Percentiles rank a stretch among this genome's conserved stretches.
Evolutionary conservation across 2,797 vertebrate genomes (phyloP).

Genomic region (Mus spretus): DNA sequence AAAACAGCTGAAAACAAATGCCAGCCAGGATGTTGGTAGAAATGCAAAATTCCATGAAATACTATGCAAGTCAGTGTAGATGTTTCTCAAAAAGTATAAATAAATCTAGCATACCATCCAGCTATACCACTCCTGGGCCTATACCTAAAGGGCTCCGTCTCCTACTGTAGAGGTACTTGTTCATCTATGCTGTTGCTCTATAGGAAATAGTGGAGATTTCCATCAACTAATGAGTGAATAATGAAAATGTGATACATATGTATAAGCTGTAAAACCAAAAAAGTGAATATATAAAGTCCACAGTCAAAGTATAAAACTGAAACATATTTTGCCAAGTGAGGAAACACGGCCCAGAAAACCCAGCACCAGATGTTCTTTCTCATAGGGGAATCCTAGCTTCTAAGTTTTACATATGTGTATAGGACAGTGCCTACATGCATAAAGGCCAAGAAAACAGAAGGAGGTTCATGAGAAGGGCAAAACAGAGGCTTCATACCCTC

Average conservation of each 20-base stretch:
- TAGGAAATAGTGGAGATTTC: no score
- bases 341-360: not conserved
- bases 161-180: no score
- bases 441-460: not conserved
- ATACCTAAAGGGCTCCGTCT: no score
- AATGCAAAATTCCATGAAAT: not conserved
- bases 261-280: no score
- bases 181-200: no score
- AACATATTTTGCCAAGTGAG: not conserved
- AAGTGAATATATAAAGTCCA: no score
- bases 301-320: not conserved
- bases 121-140: no score
- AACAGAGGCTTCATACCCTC: not conserved
- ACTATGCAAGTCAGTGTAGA: not conserved
- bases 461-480: not conserved
- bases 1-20: not conserved
- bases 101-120: not conserved
- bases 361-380: not conserved
- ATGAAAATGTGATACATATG: no score
- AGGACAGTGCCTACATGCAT: not conserved
- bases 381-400: not conserved
- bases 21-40: not conserved
- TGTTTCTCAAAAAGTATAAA: not conserved
- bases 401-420: not conserved
- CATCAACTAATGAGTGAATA: no score